phyloP scores from a whole-genome alignment of 2,888 invertebrate genomes.

The Drosophila ezoana region DNA sequence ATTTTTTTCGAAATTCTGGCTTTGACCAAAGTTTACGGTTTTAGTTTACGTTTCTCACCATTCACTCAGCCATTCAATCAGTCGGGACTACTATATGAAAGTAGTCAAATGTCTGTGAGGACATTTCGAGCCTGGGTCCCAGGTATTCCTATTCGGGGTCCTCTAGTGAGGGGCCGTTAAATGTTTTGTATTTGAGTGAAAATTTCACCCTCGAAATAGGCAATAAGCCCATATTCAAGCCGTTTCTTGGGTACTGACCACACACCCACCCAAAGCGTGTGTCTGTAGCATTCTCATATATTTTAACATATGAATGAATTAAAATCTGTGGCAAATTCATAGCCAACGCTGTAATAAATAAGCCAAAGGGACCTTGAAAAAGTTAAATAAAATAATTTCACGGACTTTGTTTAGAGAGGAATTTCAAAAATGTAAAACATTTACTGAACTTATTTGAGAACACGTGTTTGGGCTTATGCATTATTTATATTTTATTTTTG shows the following conservation, averaged over 20 bases:
- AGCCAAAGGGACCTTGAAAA: slow-evolving; percentile 53
- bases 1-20: too few relatives aligned
- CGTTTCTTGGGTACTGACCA: slow-evolving; percentile 13
- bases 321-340: slow-evolving; percentile 34
- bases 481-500: slow-evolving; percentile 28
- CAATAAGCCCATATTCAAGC: neutral
- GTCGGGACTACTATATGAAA: too few relatives aligned
- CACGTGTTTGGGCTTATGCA: slow-evolving; percentile 26
- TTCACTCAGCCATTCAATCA: too few relatives aligned
- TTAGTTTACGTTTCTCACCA: too few relatives aligned
- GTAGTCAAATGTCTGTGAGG: too few relatives aligned
- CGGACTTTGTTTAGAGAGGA: slow-evolving; percentile 34
- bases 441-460: slow-evolving; percentile 29
- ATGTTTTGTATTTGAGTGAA: neutral
- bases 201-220: slow-evolving; percentile 1
- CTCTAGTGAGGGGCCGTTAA: too few relatives aligned
- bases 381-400: slow-evolving; percentile 45
- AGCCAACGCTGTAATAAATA: slow-evolving; percentile 48
- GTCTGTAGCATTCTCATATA: neutral
- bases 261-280: neutral
- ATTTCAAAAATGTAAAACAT: slow-evolving; percentile 50
- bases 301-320: slow-evolving; percentile 1
- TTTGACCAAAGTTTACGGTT: too few relatives aligned
- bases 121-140: too few relatives aligned
- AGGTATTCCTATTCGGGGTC: too few relatives aligned